Percentiles rank a stretch among this genome's conserved stretches.
Conservation (phyloP, 2,797 vertebrate genomes). For the Pangasius macronema region DNA sequence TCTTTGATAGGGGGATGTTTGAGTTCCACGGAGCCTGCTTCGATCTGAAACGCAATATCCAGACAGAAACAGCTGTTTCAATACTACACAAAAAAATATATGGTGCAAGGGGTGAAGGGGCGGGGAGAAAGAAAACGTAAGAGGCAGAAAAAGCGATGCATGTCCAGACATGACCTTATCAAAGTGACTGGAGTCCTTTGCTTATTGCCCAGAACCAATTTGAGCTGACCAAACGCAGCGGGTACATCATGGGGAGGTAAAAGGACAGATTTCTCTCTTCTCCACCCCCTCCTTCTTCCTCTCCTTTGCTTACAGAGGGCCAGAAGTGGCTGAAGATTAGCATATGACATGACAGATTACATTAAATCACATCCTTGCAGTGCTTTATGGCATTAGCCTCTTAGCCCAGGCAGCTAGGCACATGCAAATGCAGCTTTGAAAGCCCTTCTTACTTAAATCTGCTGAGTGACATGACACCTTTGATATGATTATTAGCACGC, state of each 20-base stretch:
- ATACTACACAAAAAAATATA: conserved; percentile 39
- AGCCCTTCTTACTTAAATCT: conserved; percentile 98
- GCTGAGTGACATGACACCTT: conserved; percentile 95
- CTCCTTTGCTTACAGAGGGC: conserved; percentile 76
- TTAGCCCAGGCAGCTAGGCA: conserved; percentile 91
- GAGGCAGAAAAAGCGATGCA: conserved; percentile 62
- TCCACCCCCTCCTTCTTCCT: conserved; percentile 29
- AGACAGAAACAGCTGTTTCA: conserved; percentile 60
- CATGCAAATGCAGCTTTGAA: conserved; percentile 96
- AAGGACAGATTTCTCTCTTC: conserved; percentile 56
- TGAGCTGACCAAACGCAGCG: conserved; percentile 83
- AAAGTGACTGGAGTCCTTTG: conserved; percentile 81
- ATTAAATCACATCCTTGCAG: conserved; percentile 95
- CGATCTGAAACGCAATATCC: conserved; percentile 59
- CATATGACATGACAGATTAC: conserved; percentile 99
- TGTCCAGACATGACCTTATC: conserved; percentile 83
- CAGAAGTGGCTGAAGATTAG: conserved; percentile 96
- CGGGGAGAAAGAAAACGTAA: conserved; percentile 33
- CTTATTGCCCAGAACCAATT: conserved; percentile 86
- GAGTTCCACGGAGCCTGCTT: conserved; percentile 55
- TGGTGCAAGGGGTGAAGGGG: conserved; percentile 27
- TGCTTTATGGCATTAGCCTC: conserved; percentile 99
- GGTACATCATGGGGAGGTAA: conserved; percentile 81
- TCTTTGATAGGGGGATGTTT: conserved; percentile 61
- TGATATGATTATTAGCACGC: conserved; percentile 99